Evolutionary conservation across 2,797 vertebrate species (phyloP).

Genomic region (Neosilurus mollespiculum): DNA sequence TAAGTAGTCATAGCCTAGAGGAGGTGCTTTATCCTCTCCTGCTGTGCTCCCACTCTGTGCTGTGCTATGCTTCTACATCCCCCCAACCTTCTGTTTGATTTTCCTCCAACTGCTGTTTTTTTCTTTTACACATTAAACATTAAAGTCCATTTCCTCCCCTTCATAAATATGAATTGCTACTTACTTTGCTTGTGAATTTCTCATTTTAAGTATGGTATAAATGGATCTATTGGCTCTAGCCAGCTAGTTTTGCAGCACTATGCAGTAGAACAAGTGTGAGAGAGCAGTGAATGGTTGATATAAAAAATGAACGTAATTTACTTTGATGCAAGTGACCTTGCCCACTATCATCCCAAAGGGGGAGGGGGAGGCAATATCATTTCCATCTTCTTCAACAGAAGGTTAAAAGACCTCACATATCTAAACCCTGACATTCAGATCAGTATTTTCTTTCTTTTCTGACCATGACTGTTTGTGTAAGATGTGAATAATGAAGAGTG

Average conservation of each 20-base stretch:
- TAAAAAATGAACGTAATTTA: slow-evolving; percentile 28
- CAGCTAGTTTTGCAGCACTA: too few relatives aligned
- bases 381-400: neutral
- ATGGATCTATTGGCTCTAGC: neutral
- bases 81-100: slow-evolving; percentile 21
- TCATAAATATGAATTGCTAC: neutral
- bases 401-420: neutral
- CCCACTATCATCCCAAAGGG: neutral
- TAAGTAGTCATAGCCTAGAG: slow-evolving; percentile 31
- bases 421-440: neutral
- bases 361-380: neutral
- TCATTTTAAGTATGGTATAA: neutral
- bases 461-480: neutral
- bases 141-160: neutral
- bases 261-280: neutral
- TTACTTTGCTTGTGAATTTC: neutral
- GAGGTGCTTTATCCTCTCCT: slow-evolving; percentile 30
- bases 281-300: neutral
- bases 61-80: slow-evolving; percentile 22
- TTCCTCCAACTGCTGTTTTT: neutral
- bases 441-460: slow-evolving; percentile 6
- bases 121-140: slow-evolving; percentile 3
- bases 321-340: slow-evolving; percentile 6
- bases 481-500: neutral
- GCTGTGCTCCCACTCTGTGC: slow-evolving; percentile 28